Conservation (phyloP, 2,113 vertebrate species). For the Entelurus aequoreus region DNA sequence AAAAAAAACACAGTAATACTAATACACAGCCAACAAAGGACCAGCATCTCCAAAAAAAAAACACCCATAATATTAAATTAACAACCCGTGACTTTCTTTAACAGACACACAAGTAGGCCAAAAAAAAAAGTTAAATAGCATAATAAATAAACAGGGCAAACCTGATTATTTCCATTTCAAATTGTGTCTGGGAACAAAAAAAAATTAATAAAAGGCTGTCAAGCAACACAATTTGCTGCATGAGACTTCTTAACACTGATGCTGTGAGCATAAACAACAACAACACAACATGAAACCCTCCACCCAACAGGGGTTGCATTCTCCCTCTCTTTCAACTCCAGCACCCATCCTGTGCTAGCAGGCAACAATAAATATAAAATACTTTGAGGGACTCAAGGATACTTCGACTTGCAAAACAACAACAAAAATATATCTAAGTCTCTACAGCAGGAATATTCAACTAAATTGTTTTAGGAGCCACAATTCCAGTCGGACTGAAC, state of each 20-base stretch:
- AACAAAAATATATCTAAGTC: not conserved
- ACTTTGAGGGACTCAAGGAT: conserved; percentile 9
- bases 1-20: conserved; percentile 30
- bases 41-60: conserved; percentile 10
- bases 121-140: not conserved
- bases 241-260: conserved; percentile 23
- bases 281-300: conserved; percentile 38
- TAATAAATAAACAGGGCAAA: conserved; percentile 17
- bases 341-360: conserved; percentile 13
- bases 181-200: conserved; percentile 7
- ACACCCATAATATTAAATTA: not conserved
- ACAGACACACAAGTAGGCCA: conserved; percentile 4
- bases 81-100: conserved; percentile 1
- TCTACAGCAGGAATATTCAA: not conserved
- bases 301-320: conserved; percentile 40
- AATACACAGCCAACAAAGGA: not conserved
- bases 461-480: too few relatives aligned
- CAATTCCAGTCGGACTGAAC: too few relatives aligned
- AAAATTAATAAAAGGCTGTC: not conserved
- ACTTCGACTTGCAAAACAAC: conserved; percentile 2
- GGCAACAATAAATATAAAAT: conserved; percentile 39
- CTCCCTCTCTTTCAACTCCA: conserved; percentile 27
- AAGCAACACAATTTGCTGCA: not conserved
- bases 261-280: conserved; percentile 47
- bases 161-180: conserved; percentile 47